These are phyloP conservation scores for Astropecten irregularis DNA, from an alignment of 53 echinoderm and acorn worm genomes.

Conservation along the genomic window DNA sequence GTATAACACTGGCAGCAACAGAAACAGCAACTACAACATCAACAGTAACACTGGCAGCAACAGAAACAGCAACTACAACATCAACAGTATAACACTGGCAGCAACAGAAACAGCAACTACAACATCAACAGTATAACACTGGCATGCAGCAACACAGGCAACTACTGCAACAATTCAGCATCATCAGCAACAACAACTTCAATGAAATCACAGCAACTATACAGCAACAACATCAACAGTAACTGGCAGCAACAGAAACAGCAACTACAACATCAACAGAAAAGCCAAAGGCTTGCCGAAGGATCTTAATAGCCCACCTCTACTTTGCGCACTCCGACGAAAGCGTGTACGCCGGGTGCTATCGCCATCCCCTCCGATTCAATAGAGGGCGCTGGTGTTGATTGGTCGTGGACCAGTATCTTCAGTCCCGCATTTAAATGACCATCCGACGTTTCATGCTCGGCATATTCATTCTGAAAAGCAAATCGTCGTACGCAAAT, in stretches of 20 bases:
- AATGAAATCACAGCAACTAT: no score
- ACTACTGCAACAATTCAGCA: neutral
- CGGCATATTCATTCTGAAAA: conserved; percentile 14
- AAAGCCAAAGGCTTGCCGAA: no score
- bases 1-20: no score
- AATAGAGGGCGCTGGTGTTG: conserved; percentile 25
- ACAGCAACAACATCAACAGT: no score
- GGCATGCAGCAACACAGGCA: no score
- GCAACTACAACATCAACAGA: neutral
- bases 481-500: no score
- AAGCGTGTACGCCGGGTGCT: conserved; percentile 45
- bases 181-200: no score
- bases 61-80: neutral
- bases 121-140: neutral
- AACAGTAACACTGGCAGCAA: neutral
- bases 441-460: neutral
- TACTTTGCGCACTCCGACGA: neutral
- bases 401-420: conserved; percentile 24
- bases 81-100: neutral
- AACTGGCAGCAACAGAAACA: neutral
- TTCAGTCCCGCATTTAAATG: conserved; percentile 35
- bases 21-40: no score
- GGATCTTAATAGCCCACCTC: no score
- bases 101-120: neutral
- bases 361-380: conserved; percentile 23